Conservation (phyloP, 2,888 invertebrate species). For the Drosophila prolongata region DNA sequence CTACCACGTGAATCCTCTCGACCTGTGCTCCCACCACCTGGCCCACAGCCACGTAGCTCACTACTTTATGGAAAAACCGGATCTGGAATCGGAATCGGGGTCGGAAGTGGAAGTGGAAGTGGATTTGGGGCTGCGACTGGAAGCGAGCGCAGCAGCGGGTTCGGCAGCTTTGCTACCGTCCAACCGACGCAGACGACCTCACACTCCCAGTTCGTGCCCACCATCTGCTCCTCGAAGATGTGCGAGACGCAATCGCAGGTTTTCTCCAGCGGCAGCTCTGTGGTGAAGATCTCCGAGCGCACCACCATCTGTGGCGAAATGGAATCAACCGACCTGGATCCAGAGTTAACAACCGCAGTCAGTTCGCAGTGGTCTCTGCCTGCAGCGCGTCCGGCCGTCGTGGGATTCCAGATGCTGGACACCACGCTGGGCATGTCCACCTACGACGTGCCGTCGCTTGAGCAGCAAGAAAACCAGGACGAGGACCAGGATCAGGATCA, state of each 20-base stretch:
- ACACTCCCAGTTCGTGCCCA: constrained; percentile 68
- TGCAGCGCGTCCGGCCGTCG: not conserved
- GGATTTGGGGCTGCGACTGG: constrained; percentile 45
- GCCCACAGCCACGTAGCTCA: constrained; percentile 70
- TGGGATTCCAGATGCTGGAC: constrained; percentile 56
- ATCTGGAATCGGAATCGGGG: too few species aligned
- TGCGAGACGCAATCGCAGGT: constrained; percentile 42
- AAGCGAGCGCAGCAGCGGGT: constrained; percentile 57
- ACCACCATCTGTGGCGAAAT: constrained; percentile 74
- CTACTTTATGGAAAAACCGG: constrained; percentile 17
- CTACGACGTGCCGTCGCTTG: constrained; percentile 68
- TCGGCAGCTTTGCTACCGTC: constrained; percentile 54
- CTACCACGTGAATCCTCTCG: not conserved
- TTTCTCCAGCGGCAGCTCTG: not conserved
- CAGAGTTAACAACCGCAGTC: not conserved
- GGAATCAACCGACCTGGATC: constrained; percentile 38
- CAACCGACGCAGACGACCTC: constrained; percentile 38
- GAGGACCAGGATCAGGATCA: not conserved
- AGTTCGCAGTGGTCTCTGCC: constrained; percentile 17
- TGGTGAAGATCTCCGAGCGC: constrained; percentile 72
- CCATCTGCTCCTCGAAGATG: constrained; percentile 80
- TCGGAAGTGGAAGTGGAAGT: constrained; percentile 45
- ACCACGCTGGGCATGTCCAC: constrained; percentile 81
- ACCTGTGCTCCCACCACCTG: constrained; percentile 41
- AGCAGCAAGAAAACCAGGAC: constrained; percentile 1